A percentile compares a stretch with the other conserved stretches of the same genome.
Conservation (phyloP, 2,888 invertebrate genomes). For the Linnaemya tessellans region DNA sequence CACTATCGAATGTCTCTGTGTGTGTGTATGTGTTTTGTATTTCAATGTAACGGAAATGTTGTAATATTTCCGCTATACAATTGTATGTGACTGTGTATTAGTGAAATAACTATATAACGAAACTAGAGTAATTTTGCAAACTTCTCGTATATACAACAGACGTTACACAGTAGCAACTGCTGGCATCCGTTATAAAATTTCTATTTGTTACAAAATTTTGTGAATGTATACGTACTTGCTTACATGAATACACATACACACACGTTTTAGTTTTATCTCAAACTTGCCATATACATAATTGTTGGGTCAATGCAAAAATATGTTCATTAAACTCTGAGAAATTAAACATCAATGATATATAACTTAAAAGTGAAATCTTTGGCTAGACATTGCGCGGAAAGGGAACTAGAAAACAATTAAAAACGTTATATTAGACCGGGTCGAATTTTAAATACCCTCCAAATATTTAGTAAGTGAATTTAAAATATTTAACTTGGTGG, state of each 20-base stretch:
- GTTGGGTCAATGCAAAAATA: neutral
- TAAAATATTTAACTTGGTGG: no score
- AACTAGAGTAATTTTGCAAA: slow-evolving; percentile 39
- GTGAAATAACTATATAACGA: slow-evolving; percentile 14
- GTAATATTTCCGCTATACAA: slow-evolving; percentile 65
- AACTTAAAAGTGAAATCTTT: no score
- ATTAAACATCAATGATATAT: neutral
- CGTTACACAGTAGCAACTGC: slow-evolving; percentile 24
- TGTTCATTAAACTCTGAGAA: neutral
- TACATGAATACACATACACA: neutral
- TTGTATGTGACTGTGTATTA: slow-evolving; percentile 32
- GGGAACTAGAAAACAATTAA: neutral
- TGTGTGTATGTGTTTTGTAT: neutral
- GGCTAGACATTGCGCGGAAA: neutral
- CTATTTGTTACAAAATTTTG: slow-evolving; percentile 23
- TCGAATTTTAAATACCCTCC: no score
- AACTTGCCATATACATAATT: slow-evolving; percentile 18
- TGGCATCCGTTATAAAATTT: slow-evolving; percentile 56
- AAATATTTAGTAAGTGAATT: no score
- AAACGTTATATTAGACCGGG: no score
- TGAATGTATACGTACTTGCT: slow-evolving; percentile 6
- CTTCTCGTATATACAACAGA: slow-evolving; percentile 1
- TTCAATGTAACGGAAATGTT: slow-evolving; percentile 67
- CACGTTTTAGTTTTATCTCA: neutral
- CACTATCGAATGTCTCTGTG: slow-evolving; percentile 4